These are phyloP conservation scores for Rotaria socialis DNA, from an alignment of 2,888 invertebrate species.

Conservation along the genomic window DNA sequence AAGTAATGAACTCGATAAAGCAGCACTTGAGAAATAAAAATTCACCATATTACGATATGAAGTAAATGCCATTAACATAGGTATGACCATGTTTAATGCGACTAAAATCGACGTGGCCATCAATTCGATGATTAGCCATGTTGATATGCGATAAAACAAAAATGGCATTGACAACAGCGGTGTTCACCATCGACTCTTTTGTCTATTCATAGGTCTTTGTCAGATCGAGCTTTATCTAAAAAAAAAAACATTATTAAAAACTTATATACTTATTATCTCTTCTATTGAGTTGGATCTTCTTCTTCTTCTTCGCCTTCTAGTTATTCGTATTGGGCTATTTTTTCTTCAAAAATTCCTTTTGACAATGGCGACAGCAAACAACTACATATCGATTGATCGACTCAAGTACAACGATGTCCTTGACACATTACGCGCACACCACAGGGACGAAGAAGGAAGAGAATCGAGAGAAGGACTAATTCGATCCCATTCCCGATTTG, in stretches of 20 bases:
- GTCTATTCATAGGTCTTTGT: neutral
- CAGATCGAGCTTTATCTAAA: neutral
- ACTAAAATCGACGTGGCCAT: constrained; percentile 16
- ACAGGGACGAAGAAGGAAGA: neutral
- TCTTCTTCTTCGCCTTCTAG: too few species aligned
- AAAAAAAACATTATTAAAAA: neutral
- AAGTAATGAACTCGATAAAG: constrained; percentile 27
- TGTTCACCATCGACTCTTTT: constrained; percentile 26
- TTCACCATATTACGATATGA: constrained; percentile 30
- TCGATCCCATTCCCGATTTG: constrained; percentile 26
- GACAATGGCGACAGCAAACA: neutral
- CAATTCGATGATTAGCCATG: constrained; percentile 21
- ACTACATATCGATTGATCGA: constrained; percentile 13
- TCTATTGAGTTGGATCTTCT: neutral
- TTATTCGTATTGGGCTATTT: neutral
- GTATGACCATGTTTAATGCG: neutral
- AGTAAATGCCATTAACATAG: neutral
- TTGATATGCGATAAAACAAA: constrained; percentile 19
- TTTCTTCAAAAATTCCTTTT: neutral
- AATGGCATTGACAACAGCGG: constrained; percentile 9
- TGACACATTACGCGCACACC: constrained; percentile 8
- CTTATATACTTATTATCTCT: neutral
- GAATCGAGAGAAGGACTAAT: constrained; percentile 2
- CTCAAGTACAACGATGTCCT: constrained; percentile 13
- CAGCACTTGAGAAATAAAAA: constrained; percentile 34